Evolutionary conservation across 2,888 invertebrate genomes (phyloP).

Genomic region (Ctena decussata): DNA sequence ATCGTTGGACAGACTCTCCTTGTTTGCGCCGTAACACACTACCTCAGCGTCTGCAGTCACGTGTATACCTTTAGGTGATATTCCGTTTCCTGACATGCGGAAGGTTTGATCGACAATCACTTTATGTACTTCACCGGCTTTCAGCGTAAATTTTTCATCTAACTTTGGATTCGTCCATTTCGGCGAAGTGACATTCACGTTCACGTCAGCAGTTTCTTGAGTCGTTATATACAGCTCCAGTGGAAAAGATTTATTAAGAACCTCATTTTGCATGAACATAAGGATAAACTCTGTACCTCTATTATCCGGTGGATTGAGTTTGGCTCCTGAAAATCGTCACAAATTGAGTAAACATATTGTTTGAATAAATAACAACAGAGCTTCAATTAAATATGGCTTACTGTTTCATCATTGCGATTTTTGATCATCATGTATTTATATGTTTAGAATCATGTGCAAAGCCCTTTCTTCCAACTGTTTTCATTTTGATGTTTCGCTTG

Average conservation of each 20-base stretch:
- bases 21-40: slow-evolving; percentile 69
- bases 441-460: too few species aligned
- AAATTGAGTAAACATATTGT: too few species aligned
- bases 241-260: slow-evolving; percentile 46
- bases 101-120: slow-evolving; percentile 46
- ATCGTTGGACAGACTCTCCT: slow-evolving; percentile 68
- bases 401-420: too few species aligned
- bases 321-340: not conserved
- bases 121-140: slow-evolving; percentile 63
- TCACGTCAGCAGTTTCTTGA: slow-evolving; percentile 55
- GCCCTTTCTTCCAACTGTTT: too few species aligned
- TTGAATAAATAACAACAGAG: too few species aligned
- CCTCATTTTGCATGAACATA: slow-evolving; percentile 71
- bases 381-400: too few species aligned
- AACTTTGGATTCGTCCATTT: slow-evolving; percentile 58
- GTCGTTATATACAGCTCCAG: slow-evolving; percentile 70
- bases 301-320: slow-evolving; percentile 64
- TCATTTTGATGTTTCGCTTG: too few species aligned
- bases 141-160: slow-evolving; percentile 61
- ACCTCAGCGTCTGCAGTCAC: slow-evolving; percentile 65
- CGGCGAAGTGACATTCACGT: slow-evolving; percentile 68
- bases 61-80: slow-evolving; percentile 64
- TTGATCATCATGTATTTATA: too few species aligned
- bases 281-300: slow-evolving; percentile 69
- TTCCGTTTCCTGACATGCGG: slow-evolving; percentile 56